Base-by-base conservation (phyloP, 2,888 invertebrate species). In the Orthosia gothica region DNA sequence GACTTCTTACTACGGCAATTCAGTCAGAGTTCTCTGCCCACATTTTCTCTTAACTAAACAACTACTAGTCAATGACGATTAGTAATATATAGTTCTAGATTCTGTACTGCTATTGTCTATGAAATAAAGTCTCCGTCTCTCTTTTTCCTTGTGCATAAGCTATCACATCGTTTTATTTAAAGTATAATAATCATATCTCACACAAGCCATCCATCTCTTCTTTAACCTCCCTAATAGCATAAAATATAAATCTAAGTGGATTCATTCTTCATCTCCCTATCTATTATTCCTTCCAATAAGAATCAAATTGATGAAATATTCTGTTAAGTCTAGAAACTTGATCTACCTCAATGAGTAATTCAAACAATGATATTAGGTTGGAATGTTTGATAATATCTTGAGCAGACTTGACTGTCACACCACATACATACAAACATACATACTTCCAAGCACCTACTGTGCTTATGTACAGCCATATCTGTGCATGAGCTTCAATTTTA, bases 321-420 rank as follows among this genome's bases (percentile, higher is more conserved):
- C 15, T 58, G 20, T 49, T 11, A n/a, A 13, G 18, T 62, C 49
- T 26, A n/a, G 65, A 62, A 54, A 75, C 40, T 52, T 50, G 80
- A 68, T 50, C 15, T 32, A 32, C 13, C 20, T 64, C 15, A 9
- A 16, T 52, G n/a, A 62, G 18, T 58, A 63, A 62, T 52, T 13
- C 52, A 79, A 76, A 76, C 76, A 79, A 66, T 76, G 32, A 49
- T 40, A 63, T 40, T 18, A 52, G 3, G 18, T 20, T 61, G 26
- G 50, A 65, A 76, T 76, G 81, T 81, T 76, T 76, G 70, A 66
- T 58, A 76, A 66, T 49, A 66, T 61, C 54, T 15, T 57, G 15
- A 47, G 15, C 16, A 23, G 47, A 45, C 54, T 61, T 74, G 45
- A 50, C 26, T 18, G 7, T n/a, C 16, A 55, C 32, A 57, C 15